phyloP scores from a whole-genome alignment of 2,113 vertebrate species.

The Pantherophis guttatus region DNA sequence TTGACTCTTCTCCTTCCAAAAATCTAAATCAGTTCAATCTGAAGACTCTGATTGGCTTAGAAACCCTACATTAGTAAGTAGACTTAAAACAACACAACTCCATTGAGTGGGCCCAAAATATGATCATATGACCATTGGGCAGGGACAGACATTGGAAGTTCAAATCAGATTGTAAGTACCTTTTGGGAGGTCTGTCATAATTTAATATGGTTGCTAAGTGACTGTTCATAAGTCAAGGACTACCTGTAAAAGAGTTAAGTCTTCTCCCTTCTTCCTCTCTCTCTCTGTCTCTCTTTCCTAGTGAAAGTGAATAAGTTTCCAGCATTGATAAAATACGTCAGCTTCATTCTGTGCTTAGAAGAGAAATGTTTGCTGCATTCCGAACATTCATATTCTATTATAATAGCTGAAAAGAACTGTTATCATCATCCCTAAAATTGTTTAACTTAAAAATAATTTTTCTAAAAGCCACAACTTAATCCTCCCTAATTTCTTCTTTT shows the following conservation, averaged over 20 bases:
- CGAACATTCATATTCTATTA: rapidly evolving
- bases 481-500: not conserved
- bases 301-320: not conserved
- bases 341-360: not conserved
- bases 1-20: no score
- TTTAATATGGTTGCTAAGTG: not conserved
- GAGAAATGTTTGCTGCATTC: no score
- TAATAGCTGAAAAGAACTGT: not conserved
- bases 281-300: not conserved
- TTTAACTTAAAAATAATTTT: not conserved
- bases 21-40: no score
- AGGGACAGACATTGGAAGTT: no score
- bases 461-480: not conserved
- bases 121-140: no score
- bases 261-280: not conserved
- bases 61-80: no score
- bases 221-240: not conserved
- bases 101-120: no score
- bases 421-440: not conserved
- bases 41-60: no score
- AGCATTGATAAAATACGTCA: not conserved
- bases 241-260: not conserved
- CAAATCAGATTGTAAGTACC: not conserved
- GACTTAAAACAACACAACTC: no score
- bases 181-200: not conserved